Percentiles rank a stretch among this genome's conserved stretches.
phyloP scores from a whole-genome alignment of 2,797 vertebrate genomes.

The Galaxias olidus region DNA sequence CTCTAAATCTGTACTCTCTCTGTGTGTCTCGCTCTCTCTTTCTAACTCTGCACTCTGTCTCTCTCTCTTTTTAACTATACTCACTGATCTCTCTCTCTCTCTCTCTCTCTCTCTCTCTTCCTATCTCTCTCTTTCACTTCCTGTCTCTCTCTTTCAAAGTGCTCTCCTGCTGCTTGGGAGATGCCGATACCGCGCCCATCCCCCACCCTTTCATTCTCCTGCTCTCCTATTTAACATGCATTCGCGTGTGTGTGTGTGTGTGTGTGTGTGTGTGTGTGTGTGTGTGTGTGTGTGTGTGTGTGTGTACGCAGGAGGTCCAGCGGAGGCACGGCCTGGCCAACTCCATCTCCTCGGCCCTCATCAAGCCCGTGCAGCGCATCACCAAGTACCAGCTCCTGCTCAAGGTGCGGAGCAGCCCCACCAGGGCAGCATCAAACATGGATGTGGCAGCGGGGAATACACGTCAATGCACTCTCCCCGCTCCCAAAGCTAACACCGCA shows the following conservation, averaged over 20 bases:
- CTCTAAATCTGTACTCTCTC: neutral
- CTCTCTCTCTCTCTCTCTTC: neutral
- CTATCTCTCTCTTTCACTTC: neutral
- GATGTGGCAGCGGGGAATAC: too few relatives aligned
- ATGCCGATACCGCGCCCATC: too few relatives aligned
- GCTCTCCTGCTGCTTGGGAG: too few relatives aligned
- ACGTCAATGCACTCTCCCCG: too few relatives aligned
- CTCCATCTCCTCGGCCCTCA: constrained; percentile 96
- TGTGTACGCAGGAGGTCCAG: constrained; percentile 88
- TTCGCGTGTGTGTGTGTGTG: neutral
- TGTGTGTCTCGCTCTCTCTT: neutral
- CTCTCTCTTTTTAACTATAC: too few relatives aligned
- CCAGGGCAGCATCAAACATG: neutral
- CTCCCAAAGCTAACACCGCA: too few relatives aligned
- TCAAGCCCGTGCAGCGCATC: constrained; percentile 97
- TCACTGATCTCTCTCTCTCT: neutral
- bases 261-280: constrained; percentile 9
- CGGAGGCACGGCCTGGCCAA: constrained; percentile 91
- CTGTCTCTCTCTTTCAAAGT: neutral
- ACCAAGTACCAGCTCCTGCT: constrained; percentile 97
- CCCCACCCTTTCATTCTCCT: too few relatives aligned
- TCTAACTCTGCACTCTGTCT: neutral
- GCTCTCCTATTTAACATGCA: too few relatives aligned
- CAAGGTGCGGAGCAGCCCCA: constrained; percentile 88
- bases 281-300: constrained; percentile 21